A percentile compares a stretch with the other conserved stretches of the same genome.
phyloP scores from a whole-genome alignment of 2,888 invertebrate genomes.

The Osmoderma eremita region DNA sequence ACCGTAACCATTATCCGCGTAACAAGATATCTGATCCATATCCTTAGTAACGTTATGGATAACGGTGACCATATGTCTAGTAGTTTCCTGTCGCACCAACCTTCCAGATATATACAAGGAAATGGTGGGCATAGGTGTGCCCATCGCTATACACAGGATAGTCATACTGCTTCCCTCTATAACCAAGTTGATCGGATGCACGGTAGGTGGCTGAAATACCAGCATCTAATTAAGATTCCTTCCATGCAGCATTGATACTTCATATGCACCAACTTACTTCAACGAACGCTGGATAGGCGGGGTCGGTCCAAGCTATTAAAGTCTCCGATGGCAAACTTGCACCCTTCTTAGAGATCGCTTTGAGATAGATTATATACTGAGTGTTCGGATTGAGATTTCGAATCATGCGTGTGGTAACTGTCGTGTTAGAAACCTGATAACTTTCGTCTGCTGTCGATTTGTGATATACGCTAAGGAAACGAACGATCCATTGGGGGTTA shows the following conservation, averaged over 20 bases:
- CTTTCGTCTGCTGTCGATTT: conserved; percentile 73
- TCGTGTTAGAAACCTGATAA: conserved; percentile 72
- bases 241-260: neutral
- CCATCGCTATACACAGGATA: conserved; percentile 84
- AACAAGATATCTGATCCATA: conserved; percentile 88
- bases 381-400: conserved; percentile 81
- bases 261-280: conserved; percentile 68
- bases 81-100: conserved; percentile 83
- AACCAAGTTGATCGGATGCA: conserved; percentile 84
- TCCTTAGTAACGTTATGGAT: conserved; percentile 85
- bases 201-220: conserved; percentile 75
- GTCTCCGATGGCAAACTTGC: conserved; percentile 84
- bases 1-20: conserved; percentile 88
- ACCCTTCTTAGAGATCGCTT: conserved; percentile 75
- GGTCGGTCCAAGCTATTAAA: conserved; percentile 86
- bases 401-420: conserved; percentile 77
- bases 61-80: conserved; percentile 87
- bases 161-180: conserved; percentile 89
- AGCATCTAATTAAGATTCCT: conserved; percentile 11
- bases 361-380: conserved; percentile 83
- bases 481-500: neutral
- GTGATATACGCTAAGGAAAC: conserved; percentile 71
- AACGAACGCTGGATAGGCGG: conserved; percentile 86
- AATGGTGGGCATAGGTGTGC: conserved; percentile 85
- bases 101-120: conserved; percentile 82